These are phyloP conservation scores for Nothobranchius kuhntae DNA, from an alignment of 2,113 vertebrate genomes.

Conservation along the genomic window DNA sequence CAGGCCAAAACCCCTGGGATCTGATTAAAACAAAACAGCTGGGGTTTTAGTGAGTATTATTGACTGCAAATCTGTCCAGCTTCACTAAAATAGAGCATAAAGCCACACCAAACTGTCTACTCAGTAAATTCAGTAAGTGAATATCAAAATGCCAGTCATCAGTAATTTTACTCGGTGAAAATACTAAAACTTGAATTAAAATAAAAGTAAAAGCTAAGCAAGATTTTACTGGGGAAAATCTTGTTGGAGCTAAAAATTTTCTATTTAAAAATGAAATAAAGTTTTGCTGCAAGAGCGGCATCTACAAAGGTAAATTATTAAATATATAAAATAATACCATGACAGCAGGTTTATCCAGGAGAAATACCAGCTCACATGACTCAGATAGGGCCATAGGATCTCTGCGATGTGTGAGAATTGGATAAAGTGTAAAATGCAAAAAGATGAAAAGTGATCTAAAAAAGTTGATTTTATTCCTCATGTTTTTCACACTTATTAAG, in stretches of 20 bases:
- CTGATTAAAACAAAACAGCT: slow-evolving; percentile 80
- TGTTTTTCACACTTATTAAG: no score
- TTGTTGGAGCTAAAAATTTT: neutral
- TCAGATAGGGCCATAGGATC: no score
- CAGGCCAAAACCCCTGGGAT: slow-evolving; percentile 59
- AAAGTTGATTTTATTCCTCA: no score
- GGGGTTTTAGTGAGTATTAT: slow-evolving; percentile 69
- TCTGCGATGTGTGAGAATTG: no score
- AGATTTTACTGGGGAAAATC: no score
- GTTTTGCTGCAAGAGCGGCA: no score
- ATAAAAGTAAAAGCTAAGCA: neutral
- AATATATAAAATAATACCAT: no score
- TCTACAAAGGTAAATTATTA: no score
- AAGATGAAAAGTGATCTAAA: no score
- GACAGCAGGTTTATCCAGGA: no score
- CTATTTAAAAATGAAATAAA: neutral
- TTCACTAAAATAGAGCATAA: slow-evolving; percentile 35
- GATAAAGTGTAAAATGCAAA: no score
- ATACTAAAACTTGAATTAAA: neutral
- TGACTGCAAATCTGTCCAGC: slow-evolving; percentile 41
- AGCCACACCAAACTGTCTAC: slow-evolving; percentile 20
- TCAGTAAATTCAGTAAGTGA: slow-evolving; percentile 24
- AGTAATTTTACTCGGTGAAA: neutral
- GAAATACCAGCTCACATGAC: no score
- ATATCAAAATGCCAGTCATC: neutral